These are phyloP conservation scores for Nycticebus coucang DNA, from an alignment of 2,113 vertebrate species.

Conservation along the genomic window DNA sequence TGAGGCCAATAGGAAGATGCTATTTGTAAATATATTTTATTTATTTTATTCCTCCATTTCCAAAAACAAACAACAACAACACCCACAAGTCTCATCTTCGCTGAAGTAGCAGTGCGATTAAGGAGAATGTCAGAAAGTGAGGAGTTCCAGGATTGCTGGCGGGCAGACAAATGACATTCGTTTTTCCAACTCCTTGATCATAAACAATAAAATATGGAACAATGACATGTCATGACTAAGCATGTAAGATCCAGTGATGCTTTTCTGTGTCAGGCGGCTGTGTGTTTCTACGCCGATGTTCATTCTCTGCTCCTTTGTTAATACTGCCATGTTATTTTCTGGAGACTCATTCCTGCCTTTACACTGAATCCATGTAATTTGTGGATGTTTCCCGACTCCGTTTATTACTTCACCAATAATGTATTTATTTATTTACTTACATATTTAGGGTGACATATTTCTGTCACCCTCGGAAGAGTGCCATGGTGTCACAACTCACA, in stretches of 20 bases:
- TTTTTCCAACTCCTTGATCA: background rate
- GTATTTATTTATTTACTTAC: too few relatives aligned
- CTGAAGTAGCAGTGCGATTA: background rate
- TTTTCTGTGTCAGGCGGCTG: background rate
- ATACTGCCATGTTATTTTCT: background rate
- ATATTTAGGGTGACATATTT: too few relatives aligned
- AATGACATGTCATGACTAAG: background rate
- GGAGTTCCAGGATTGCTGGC: background rate
- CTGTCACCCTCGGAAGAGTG: too few relatives aligned
- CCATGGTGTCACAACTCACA: too few relatives aligned
- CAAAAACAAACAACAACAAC: background rate
- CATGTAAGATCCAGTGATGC: background rate
- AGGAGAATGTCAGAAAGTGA: background rate
- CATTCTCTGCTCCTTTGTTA: background rate
- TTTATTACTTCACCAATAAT: slow-evolving; percentile 2
- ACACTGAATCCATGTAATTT: background rate
- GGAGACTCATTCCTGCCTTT: background rate
- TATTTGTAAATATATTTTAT: background rate
- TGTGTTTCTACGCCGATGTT: background rate
- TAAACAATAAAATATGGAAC: background rate
- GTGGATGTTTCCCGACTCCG: background rate
- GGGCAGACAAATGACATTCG: background rate
- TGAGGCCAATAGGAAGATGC: background rate
- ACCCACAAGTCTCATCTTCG: background rate
- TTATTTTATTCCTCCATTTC: background rate